These are phyloP conservation scores for Pachypanchax playfairii DNA, from an alignment of 2,113 vertebrate species.

Conservation along the genomic window DNA sequence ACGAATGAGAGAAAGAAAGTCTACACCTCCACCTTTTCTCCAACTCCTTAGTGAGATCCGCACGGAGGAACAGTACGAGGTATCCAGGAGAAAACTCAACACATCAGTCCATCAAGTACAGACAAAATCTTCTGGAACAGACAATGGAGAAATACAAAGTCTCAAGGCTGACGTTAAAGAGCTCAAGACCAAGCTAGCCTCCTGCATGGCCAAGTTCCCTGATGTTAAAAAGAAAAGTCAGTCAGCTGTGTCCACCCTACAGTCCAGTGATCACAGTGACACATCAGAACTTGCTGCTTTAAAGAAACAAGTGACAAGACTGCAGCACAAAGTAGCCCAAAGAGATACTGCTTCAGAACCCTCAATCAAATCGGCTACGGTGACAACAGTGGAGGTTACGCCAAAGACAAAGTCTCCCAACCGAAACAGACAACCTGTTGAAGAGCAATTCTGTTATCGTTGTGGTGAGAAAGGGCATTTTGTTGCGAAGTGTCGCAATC, in stretches of 20 bases:
- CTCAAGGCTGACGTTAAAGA: slow-evolving; percentile 1
- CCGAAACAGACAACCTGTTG: not conserved
- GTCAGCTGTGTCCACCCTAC: not conserved
- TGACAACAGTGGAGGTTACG: not conserved
- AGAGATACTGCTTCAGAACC: not conserved
- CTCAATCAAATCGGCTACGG: not conserved
- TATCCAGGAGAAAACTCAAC: not conserved
- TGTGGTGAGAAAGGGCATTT: slow-evolving; percentile 1
- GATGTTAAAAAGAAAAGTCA: not conserved
- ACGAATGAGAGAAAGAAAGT: not conserved
- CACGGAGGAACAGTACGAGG: not conserved
- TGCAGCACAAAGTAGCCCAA: not conserved
- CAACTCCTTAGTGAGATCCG: not conserved
- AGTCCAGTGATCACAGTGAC: not conserved
- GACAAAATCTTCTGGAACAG: not conserved
- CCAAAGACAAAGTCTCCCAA: not conserved
- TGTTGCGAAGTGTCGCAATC: not conserved
- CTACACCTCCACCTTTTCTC: not conserved
- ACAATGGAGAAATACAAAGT: not conserved
- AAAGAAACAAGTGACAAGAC: not conserved
- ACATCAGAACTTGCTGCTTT: not conserved
- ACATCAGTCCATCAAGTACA: not conserved
- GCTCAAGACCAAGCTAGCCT: not conserved
- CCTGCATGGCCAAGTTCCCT: not conserved
- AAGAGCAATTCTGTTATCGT: no score